These are phyloP conservation scores for Paracentrotus lividus DNA, from an alignment of 53 echinoderm and acorn worm species.

Conservation along the genomic window DNA sequence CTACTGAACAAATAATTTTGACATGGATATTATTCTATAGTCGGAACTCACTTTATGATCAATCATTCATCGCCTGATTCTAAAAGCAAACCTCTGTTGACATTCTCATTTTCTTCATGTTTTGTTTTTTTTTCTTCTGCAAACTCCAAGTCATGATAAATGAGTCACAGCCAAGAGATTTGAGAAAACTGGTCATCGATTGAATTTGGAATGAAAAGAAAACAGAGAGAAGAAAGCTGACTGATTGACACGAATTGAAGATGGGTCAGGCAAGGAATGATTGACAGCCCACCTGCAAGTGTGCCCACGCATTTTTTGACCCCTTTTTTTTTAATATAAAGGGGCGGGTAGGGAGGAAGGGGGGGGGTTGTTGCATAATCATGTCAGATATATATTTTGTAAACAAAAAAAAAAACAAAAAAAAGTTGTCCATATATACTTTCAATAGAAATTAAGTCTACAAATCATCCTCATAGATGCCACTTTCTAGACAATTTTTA, in stretches of 20 bases:
- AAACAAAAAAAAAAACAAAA: too few relatives aligned
- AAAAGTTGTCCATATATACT: too few relatives aligned
- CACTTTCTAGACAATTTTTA: too few relatives aligned
- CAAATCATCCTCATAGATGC: too few relatives aligned
- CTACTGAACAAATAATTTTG: background rate
- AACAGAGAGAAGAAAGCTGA: background rate
- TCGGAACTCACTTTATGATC: background rate
- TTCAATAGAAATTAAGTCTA: too few relatives aligned
- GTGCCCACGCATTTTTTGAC: background rate
- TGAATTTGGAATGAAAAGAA: constrained; percentile 3
- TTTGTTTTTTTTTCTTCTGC: background rate
- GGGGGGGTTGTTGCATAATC: too few relatives aligned
- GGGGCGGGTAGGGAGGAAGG: background rate
- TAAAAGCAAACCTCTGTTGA: background rate
- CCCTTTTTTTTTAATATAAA: background rate
- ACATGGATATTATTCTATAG: background rate
- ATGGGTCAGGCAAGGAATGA: background rate
- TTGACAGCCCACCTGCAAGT: background rate
- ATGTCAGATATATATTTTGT: too few relatives aligned
- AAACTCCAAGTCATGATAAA: background rate
- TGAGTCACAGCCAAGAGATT: background rate
- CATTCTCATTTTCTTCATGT: background rate
- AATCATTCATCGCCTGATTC: background rate
- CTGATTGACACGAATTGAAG: constrained; percentile 1
- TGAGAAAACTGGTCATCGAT: background rate